phyloP scores from a whole-genome alignment of 1,140 invertebrate genomes.

The Lordiphosa collinella region DNA sequence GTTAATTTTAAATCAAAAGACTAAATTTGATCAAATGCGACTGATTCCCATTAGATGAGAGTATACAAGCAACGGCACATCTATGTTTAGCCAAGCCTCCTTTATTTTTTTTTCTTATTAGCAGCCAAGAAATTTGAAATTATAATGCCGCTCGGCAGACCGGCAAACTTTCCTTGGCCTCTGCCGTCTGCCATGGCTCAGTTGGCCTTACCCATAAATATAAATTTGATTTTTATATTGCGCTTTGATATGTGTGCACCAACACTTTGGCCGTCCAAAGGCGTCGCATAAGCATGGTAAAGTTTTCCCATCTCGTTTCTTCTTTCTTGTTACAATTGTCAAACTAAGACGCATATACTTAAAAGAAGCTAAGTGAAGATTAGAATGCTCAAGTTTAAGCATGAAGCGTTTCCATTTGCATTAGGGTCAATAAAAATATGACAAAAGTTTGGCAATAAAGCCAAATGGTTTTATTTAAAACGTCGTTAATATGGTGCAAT shows the following conservation, averaged over 20 bases:
- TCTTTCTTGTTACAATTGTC: slow-evolving; percentile 22
- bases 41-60: too few species aligned
- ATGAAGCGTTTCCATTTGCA: slow-evolving; percentile 49
- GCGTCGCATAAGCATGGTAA: too few species aligned
- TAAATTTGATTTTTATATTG: slow-evolving; percentile 67
- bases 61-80: too few species aligned
- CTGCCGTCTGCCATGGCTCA: slow-evolving; percentile 39
- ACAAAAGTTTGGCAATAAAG: slow-evolving; percentile 49
- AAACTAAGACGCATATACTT: slow-evolving; percentile 24
- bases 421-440: slow-evolving; percentile 51
- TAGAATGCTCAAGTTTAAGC: slow-evolving; percentile 38
- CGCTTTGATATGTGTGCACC: slow-evolving; percentile 49
- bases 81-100: too few species aligned
- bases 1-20: too few species aligned
- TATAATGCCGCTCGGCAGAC: slow-evolving; percentile 60
- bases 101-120: slow-evolving; percentile 41
- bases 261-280: slow-evolving; percentile 29
- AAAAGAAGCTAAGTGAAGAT: slow-evolving; percentile 11
- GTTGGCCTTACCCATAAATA: slow-evolving; percentile 58
- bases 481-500: slow-evolving; percentile 34
- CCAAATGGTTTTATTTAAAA: slow-evolving; percentile 39
- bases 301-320: slow-evolving; percentile 13
- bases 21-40: too few species aligned
- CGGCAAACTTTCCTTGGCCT: slow-evolving; percentile 51
- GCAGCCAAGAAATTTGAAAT: slow-evolving; percentile 63